phyloP scores from a whole-genome alignment of 2,888 invertebrate genomes.

The Automeris io region DNA sequence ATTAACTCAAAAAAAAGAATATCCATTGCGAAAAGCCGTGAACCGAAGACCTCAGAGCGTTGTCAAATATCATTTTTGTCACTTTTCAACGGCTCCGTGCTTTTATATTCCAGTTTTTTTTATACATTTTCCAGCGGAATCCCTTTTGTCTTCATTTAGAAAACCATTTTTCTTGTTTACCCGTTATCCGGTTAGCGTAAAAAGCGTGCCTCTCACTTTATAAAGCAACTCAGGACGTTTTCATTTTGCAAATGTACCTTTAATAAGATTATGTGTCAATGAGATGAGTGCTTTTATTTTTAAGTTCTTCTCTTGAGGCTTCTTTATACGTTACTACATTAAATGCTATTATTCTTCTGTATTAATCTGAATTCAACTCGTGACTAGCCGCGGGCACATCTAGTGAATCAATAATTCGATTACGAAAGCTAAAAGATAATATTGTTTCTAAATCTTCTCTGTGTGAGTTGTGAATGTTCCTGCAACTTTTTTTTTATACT shows the following conservation, averaged over 20 bases:
- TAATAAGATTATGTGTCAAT: slow-evolving; percentile 20
- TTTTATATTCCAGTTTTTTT: slow-evolving; percentile 19
- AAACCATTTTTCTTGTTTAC: slow-evolving; percentile 58
- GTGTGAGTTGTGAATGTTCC: too few species aligned
- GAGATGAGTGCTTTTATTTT: neutral
- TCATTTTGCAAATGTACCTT: slow-evolving; percentile 24
- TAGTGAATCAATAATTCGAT: too few species aligned
- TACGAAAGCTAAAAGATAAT: too few species aligned
- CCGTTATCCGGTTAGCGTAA: slow-evolving; percentile 35
- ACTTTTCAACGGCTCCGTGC: slow-evolving; percentile 26
- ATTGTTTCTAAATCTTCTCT: too few species aligned
- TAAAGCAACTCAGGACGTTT: slow-evolving; percentile 18
- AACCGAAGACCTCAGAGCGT: slow-evolving; percentile 15
- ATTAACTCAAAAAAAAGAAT: slow-evolving; percentile 11
- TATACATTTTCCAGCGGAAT: slow-evolving; percentile 30
- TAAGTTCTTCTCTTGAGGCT: neutral
- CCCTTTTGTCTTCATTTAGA: slow-evolving; percentile 58
- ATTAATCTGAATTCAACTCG: too few species aligned
- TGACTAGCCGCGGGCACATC: too few species aligned
- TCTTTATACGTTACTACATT: neutral
- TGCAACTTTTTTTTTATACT: too few species aligned
- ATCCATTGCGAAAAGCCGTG: slow-evolving; percentile 31
- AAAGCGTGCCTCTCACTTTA: slow-evolving; percentile 19
- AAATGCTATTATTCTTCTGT: too few species aligned
- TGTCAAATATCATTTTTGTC: slow-evolving; percentile 51